These are phyloP conservation scores for Alectoris magna DNA, from an alignment of 2,797 vertebrate species.

Conservation along the genomic window DNA sequence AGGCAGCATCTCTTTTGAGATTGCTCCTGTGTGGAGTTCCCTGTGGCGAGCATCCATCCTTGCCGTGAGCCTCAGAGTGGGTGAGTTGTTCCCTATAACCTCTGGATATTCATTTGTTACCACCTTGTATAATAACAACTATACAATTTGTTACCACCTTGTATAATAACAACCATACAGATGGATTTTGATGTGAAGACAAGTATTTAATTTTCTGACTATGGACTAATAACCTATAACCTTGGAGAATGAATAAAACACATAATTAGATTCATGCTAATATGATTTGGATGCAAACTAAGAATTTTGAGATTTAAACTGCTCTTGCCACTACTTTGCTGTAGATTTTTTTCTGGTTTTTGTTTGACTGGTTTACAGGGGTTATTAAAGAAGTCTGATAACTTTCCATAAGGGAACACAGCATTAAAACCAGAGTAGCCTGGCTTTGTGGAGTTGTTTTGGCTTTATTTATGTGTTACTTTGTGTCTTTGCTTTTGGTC, in stretches of 20 bases:
- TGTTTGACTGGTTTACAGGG: neutral
- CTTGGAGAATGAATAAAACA: neutral
- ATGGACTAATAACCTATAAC: neutral
- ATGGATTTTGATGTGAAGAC: conserved; percentile 6
- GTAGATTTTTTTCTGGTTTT: neutral
- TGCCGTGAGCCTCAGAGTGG: too few relatives aligned
- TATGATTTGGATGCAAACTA: neutral
- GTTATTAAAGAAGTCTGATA: neutral
- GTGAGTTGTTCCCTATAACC: too few relatives aligned
- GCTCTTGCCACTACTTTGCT: neutral
- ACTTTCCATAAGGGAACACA: neutral
- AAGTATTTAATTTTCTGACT: neutral
- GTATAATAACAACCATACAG: too few relatives aligned
- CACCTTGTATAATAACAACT: too few relatives aligned
- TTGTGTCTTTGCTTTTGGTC: neutral
- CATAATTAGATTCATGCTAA: neutral
- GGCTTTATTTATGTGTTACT: neutral
- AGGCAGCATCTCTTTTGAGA: too few relatives aligned
- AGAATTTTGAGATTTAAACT: neutral
- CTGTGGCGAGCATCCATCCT: too few relatives aligned
- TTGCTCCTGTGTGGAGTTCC: too few relatives aligned
- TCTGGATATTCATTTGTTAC: too few relatives aligned
- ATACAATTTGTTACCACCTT: too few relatives aligned
- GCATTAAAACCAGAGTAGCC: neutral
- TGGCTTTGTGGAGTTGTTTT: neutral